Conservation (phyloP, 1,140 invertebrate species). For the Druon quercuslanigerum region DNA sequence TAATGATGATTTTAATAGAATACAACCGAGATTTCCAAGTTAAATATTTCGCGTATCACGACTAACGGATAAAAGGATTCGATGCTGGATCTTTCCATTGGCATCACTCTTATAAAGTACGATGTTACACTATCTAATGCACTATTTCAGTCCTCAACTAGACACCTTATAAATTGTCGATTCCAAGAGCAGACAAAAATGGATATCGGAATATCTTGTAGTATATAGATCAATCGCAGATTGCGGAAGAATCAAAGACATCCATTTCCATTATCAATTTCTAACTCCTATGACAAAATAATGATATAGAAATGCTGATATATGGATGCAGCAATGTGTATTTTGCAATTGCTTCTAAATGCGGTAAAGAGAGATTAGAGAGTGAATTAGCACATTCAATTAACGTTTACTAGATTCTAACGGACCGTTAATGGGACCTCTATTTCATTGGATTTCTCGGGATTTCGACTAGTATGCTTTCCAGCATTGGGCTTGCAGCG, state of each 20-base stretch:
- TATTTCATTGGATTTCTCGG: conserved; percentile 67
- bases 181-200: background rate
- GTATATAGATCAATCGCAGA: background rate
- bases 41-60: background rate
- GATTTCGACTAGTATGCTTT: conserved; percentile 30
- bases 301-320: too few species aligned
- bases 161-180: conserved; percentile 11
- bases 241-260: too few species aligned
- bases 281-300: too few species aligned
- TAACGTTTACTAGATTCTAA: conserved; percentile 64
- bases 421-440: conserved; percentile 53
- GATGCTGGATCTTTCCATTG: background rate
- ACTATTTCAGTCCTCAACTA: conserved; percentile 11
- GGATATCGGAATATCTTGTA: background rate
- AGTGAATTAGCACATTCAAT: conserved; percentile 71
- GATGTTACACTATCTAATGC: conserved; percentile 18
- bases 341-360: conserved; percentile 70
- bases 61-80: conserved; percentile 13
- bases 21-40: conserved; percentile 26
- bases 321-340: conserved; percentile 41
- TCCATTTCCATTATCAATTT: too few species aligned
- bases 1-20: conserved; percentile 13
- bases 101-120: conserved; percentile 15
- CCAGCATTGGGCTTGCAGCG: background rate
- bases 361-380: conserved; percentile 67